These are phyloP conservation scores for Diogma glabrata DNA, from an alignment of 2,888 invertebrate species.

Conservation along the genomic window DNA sequence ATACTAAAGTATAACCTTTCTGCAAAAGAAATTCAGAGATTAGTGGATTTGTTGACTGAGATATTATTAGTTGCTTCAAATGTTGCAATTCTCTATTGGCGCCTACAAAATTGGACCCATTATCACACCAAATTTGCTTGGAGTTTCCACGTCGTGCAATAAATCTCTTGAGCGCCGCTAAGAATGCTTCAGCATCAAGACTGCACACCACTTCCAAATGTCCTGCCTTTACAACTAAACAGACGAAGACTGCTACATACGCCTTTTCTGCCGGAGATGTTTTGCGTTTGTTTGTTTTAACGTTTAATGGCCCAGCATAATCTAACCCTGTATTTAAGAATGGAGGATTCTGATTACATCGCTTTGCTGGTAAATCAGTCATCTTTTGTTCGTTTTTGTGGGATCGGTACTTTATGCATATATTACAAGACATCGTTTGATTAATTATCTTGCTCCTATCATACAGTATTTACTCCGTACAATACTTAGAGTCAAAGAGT, in stretches of 20 bases:
- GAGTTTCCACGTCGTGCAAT: not conserved
- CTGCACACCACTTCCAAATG: not conserved
- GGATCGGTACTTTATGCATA: not conserved
- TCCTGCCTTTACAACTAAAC: not conserved
- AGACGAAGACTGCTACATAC: not conserved
- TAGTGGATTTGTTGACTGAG: not conserved
- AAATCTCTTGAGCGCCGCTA: not conserved
- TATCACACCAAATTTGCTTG: not conserved
- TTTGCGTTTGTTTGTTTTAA: not conserved
- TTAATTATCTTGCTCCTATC: not conserved
- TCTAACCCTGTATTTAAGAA: not conserved
- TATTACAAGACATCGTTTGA: not conserved
- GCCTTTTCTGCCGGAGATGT: not conserved
- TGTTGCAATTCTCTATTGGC: not conserved
- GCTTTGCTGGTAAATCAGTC: not conserved
- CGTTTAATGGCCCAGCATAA: not conserved
- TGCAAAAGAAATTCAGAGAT: not conserved
- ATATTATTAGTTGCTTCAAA: not conserved
- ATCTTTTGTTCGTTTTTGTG: not conserved
- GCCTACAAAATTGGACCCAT: not conserved
- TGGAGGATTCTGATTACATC: not conserved
- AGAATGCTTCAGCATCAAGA: not conserved
- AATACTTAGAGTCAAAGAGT: not conserved
- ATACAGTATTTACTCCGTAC: not conserved
- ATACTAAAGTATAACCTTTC: not conserved